Evolutionary conservation across 2,797 vertebrate species (phyloP).

Genomic region (Arctocebus calabarensis): DNA sequence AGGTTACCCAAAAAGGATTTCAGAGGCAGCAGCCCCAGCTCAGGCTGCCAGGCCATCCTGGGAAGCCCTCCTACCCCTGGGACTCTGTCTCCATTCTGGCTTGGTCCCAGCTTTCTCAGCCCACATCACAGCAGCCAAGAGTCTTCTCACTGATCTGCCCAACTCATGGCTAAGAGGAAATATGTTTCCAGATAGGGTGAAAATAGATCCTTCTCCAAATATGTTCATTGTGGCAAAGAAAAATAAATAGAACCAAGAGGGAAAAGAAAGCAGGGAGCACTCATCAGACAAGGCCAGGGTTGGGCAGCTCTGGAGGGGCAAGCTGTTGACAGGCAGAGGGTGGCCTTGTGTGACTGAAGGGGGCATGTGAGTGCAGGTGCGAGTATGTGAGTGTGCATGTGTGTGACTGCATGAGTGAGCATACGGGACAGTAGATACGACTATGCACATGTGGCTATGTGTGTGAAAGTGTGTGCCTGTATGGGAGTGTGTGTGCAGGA

Average conservation of each 20-base stretch:
- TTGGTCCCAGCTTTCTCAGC: conserved; percentile 1
- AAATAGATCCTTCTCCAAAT: conserved; percentile 83
- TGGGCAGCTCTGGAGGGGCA: background rate
- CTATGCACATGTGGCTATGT: background rate
- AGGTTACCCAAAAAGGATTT: background rate
- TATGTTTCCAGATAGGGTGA: conserved; percentile 77
- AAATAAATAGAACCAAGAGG: conserved; percentile 78
- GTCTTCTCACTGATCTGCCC: conserved; percentile 44
- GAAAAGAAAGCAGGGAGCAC: conserved; percentile 50
- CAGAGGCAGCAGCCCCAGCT: background rate
- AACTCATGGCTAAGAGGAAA: conserved; percentile 70
- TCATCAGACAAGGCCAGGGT: conserved; percentile 8
- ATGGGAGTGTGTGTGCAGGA: background rate
- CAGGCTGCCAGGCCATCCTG: background rate
- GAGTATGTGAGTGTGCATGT: background rate
- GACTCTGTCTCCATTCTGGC: background rate
- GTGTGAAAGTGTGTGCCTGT: background rate
- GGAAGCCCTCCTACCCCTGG: background rate
- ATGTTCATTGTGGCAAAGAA: conserved; percentile 74
- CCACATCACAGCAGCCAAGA: background rate
- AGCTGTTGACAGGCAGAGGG: background rate
- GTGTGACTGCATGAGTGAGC: background rate
- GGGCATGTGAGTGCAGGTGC: background rate
- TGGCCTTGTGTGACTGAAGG: background rate
- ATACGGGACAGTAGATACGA: background rate